Conservation (phyloP, 2,113 vertebrate species). For the Tragelaphus strepsiceros region DNA sequence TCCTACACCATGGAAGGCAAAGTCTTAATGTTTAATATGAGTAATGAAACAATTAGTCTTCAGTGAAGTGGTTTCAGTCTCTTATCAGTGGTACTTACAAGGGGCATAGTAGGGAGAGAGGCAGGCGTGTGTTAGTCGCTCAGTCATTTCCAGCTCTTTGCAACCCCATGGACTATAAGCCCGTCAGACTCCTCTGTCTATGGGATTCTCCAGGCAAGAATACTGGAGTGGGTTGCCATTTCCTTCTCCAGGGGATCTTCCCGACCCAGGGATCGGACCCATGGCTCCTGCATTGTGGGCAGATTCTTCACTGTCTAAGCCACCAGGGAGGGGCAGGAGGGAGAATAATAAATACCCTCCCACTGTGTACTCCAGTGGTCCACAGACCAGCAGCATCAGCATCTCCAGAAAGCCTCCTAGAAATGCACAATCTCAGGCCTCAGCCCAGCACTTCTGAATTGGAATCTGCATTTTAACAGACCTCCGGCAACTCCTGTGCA, state of each 20-base stretch:
- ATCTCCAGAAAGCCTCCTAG: background rate
- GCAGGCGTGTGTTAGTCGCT: background rate
- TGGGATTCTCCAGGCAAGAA: background rate
- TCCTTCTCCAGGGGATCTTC: background rate
- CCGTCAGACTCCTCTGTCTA: background rate
- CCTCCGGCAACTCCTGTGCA: background rate
- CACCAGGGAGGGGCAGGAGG: background rate
- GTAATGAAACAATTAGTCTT: background rate
- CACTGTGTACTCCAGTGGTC: background rate
- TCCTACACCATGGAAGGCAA: background rate
- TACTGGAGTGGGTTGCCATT: background rate
- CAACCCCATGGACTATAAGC: background rate
- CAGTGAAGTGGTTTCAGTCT: background rate
- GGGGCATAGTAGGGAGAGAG: background rate
- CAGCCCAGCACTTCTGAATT: background rate
- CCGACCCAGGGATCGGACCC: background rate
- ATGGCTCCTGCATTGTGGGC: background rate
- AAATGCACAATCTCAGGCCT: background rate
- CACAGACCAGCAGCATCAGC: background rate
- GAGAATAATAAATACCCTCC: background rate
- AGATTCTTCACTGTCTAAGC: background rate
- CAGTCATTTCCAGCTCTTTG: background rate
- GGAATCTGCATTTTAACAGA: background rate
- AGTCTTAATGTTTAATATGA: background rate
- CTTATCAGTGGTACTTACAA: background rate